phyloP scores from a whole-genome alignment of 2,113 vertebrate species.

The Lipotes vexillifer region DNA sequence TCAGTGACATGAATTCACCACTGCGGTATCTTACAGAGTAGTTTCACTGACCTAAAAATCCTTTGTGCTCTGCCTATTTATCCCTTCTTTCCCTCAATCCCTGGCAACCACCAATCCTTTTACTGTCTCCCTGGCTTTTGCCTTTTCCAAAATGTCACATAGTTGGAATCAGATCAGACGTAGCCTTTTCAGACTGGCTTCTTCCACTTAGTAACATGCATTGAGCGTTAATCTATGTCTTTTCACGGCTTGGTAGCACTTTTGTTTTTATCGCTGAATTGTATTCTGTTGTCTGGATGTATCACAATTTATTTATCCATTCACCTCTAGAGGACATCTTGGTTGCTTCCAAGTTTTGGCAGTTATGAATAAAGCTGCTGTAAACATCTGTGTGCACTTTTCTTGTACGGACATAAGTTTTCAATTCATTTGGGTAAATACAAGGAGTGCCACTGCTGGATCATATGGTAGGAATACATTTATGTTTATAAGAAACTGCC shows the following conservation, averaged over 20 bases:
- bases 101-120: not conserved
- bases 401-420: not conserved
- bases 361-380: not conserved
- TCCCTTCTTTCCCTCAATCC: accelerated
- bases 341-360: not conserved
- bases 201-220: not conserved
- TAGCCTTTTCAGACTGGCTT: not conserved
- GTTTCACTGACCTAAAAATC: not conserved
- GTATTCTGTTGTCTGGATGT: not conserved
- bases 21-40: accelerated
- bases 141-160: not conserved
- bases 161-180: not conserved
- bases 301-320: not conserved
- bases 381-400: not conserved
- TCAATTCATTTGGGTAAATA: not conserved
- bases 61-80: not conserved
- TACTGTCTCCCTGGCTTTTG: not conserved
- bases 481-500: not conserved
- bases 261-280: not conserved
- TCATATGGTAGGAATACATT: not conserved
- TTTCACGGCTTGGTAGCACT: not conserved
- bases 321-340: not conserved
- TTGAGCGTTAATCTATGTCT: not conserved
- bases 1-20: accelerated
- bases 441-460: not conserved